Evolutionary conservation across 2,113 vertebrate genomes (phyloP).

Genomic region (Pristiophorus japonicus): DNA sequence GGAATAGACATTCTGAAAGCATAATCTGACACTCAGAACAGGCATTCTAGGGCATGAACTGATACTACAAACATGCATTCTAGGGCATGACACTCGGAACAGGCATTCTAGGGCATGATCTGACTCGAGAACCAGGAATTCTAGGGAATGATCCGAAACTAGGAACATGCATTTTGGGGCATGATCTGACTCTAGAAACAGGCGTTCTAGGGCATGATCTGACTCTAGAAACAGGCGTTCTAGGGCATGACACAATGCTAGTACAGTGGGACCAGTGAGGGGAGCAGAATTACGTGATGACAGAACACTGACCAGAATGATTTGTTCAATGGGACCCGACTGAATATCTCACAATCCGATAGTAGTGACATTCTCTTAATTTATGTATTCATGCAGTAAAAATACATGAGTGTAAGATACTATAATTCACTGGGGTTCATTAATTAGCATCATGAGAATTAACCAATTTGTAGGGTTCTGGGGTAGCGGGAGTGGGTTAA

Average conservation of each 20-base stretch:
- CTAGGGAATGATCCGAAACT: no score
- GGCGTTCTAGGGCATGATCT: no score
- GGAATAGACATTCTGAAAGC: background rate
- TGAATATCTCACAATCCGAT: background rate
- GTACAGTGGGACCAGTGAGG: no score
- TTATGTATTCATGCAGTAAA: background rate
- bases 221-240: no score
- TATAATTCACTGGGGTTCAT: background rate
- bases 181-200: no score
- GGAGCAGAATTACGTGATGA: background rate
- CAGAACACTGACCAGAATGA: background rate
- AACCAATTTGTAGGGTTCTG: background rate
- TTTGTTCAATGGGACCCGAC: background rate
- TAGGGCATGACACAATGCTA: no score
- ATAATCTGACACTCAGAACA: background rate
- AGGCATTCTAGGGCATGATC: no score
- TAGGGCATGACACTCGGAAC: no score
- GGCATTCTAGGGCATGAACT: no score
- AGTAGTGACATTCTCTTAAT: background rate
- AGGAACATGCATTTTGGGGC: no score
- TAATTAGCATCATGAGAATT: background rate
- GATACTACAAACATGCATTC: no score
- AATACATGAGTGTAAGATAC: background rate
- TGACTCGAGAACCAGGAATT: no score
- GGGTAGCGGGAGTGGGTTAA: background rate